phyloP scores from a whole-genome alignment of 2,888 invertebrate genomes.

The Cataglyphis rosenhaueri region DNA sequence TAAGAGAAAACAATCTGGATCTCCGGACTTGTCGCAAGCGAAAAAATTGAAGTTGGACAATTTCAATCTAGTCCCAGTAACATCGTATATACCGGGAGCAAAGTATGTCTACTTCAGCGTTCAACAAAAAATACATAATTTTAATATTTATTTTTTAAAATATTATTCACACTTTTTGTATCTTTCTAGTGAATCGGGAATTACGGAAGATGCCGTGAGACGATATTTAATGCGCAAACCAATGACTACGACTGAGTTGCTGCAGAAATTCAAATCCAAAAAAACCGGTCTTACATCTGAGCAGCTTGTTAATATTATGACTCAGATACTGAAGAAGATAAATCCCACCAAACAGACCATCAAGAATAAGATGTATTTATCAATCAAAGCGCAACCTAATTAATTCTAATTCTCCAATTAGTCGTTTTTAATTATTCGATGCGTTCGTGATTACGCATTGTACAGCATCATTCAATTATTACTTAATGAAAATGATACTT shows the following conservation, averaged over 20 bases:
- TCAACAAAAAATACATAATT: neutral
- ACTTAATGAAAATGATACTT: neutral
- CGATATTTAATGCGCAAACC: constrained; percentile 98
- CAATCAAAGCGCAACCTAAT: constrained; percentile 89
- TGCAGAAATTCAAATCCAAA: constrained; percentile 98
- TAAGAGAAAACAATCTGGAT: constrained; percentile 83
- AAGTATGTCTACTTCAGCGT: constrained; percentile 78
- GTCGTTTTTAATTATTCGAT: constrained; percentile 16
- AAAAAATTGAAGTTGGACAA: constrained; percentile 87
- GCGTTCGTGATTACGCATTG: neutral
- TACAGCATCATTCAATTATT: neutral
- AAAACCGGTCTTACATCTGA: constrained; percentile 96
- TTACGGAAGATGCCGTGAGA: constrained; percentile 97
- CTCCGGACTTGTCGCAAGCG: constrained; percentile 85
- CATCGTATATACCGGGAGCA: constrained; percentile 86
- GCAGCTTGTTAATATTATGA: constrained; percentile 96
- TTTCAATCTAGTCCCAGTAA: constrained; percentile 81
- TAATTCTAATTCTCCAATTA: constrained; percentile 41
- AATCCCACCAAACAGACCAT: constrained; percentile 97
- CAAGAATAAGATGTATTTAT: constrained; percentile 97
- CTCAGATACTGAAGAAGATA: constrained; percentile 96
- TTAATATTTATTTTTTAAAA: neutral
- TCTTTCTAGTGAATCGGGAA: constrained; percentile 92
- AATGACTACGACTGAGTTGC: constrained; percentile 98
- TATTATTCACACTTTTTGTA: constrained; percentile 7